Percentiles rank a stretch among this genome's conserved stretches.
These are phyloP conservation scores for Stenolophus ochropezus DNA, from an alignment of 2,888 invertebrate genomes.

Conservation along the genomic window DNA sequence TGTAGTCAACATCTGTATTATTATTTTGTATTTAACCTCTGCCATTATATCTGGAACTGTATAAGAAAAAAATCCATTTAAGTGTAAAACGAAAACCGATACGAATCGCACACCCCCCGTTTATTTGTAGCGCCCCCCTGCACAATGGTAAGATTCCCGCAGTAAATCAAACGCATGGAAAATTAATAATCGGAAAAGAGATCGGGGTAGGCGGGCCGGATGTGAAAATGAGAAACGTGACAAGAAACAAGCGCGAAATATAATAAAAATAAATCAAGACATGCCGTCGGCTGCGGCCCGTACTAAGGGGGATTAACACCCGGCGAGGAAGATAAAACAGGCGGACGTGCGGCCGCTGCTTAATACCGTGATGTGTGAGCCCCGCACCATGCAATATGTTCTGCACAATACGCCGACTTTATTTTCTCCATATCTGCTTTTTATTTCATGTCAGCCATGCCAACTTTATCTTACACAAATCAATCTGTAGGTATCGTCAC, in stretches of 20 bases:
- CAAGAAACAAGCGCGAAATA: constrained; percentile 65
- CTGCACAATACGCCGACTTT: no score
- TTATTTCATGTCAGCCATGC: no score
- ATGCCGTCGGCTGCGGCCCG: constrained; percentile 40
- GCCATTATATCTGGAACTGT: no score
- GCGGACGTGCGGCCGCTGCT: constrained; percentile 33
- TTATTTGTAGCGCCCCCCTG: neutral
- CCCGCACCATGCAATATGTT: neutral
- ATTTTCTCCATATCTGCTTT: no score
- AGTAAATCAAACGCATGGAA: constrained; percentile 66
- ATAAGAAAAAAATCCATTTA: no score
- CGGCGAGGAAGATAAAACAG: constrained; percentile 54
- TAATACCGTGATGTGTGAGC: constrained; percentile 48
- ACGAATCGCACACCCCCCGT: no score
- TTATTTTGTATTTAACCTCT: no score
- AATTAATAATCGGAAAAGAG: constrained; percentile 67
- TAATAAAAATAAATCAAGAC: constrained; percentile 67
- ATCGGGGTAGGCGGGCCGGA: constrained; percentile 65
- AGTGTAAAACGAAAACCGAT: no score
- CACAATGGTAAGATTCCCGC: constrained; percentile 55
- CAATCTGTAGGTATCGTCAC: no score
- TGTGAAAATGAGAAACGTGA: constrained; percentile 67
- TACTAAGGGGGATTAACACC: constrained; percentile 48
- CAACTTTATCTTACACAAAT: no score
- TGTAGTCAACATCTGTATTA: no score